phyloP scores from a whole-genome alignment of 1,140 invertebrate genomes.

The Onthophagus taurus region DNA sequence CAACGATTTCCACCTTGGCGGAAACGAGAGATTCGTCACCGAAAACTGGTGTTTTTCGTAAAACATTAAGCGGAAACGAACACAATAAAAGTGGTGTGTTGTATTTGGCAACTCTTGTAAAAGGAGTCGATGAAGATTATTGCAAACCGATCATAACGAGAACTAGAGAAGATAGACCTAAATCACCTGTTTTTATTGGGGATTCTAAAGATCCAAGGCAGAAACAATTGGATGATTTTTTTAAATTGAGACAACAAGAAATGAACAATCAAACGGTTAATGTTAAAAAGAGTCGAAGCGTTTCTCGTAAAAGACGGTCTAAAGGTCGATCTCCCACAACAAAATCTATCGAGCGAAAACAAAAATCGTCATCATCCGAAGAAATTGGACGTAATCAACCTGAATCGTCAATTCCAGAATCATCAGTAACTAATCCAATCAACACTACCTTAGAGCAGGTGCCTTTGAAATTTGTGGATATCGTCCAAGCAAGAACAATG shows the following conservation, averaged over 20 bases:
- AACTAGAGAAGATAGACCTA: too few relatives aligned
- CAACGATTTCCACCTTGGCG: constrained; percentile 1
- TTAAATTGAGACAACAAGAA: background rate
- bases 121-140: background rate
- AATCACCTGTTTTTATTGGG: too few relatives aligned
- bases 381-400: too few relatives aligned
- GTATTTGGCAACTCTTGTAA: constrained; percentile 2
- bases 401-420: too few relatives aligned
- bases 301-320: background rate
- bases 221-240: background rate
- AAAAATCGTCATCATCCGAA: background rate
- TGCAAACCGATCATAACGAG: too few relatives aligned
- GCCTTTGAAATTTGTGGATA: background rate
- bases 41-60: background rate
- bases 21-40: constrained; percentile 1
- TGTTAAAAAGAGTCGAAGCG: constrained; percentile 2
- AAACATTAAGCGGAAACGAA: background rate
- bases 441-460: too few relatives aligned
- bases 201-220: too few relatives aligned
- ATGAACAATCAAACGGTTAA: background rate
- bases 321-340: background rate
- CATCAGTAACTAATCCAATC: background rate
- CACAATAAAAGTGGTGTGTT: background rate
- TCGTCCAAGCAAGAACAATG: background rate
- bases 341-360: background rate